A percentile compares a stretch with the other conserved stretches of the same genome.
Conservation (phyloP, 2,797 vertebrate species). For the Toxotes lorentzi region DNA sequence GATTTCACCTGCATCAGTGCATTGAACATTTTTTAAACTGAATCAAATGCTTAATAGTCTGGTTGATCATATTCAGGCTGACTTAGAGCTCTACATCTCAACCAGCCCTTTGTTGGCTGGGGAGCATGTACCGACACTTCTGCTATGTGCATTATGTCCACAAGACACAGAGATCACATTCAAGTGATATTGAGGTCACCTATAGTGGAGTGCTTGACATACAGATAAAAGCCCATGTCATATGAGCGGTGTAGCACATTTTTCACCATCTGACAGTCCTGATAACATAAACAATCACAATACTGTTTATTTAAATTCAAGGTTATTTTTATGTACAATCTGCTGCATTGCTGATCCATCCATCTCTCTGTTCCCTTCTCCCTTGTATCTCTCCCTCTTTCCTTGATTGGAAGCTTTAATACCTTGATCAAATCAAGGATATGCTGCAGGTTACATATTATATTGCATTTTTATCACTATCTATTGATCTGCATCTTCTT, state of each 20-base stretch:
- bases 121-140: neutral
- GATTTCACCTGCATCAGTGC: constrained; percentile 47
- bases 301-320: constrained; percentile 46
- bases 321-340: constrained; percentile 48
- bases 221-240: constrained; percentile 30
- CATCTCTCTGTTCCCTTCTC: constrained; percentile 22
- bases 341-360: constrained; percentile 61
- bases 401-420: constrained; percentile 68
- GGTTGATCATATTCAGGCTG: constrained; percentile 10
- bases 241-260: constrained; percentile 11
- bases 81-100: constrained; percentile 32
- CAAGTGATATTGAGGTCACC: constrained; percentile 61
- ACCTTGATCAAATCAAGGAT: constrained; percentile 61
- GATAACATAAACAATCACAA: constrained; percentile 37
- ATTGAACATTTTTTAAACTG: neutral
- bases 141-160: constrained; percentile 23
- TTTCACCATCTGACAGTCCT: constrained; percentile 33
- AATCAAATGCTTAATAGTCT: constrained; percentile 25
- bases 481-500: constrained; percentile 70
- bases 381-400: constrained; percentile 16
- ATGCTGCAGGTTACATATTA: constrained; percentile 52
- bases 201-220: constrained; percentile 32
- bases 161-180: constrained; percentile 49
- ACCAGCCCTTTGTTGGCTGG: constrained; percentile 4
- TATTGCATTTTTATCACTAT: constrained; percentile 62